A percentile compares a stretch with the other conserved stretches of the same genome.
Evolutionary conservation across 2,113 vertebrate species (phyloP).

Genomic region (Microcebus murinus): DNA sequence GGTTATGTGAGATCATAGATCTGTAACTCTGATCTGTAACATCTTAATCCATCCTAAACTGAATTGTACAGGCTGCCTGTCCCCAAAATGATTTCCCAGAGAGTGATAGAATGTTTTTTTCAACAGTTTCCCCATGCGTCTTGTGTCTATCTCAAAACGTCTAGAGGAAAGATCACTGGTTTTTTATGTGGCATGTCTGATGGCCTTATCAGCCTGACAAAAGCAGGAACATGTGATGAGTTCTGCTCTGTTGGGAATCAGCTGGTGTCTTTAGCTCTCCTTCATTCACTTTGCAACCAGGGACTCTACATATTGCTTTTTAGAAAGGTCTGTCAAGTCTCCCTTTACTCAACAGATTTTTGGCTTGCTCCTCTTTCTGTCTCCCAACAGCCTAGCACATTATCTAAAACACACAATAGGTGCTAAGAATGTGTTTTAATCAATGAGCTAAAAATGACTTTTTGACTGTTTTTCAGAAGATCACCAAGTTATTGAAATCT

Average conservation of each 20-base stretch:
- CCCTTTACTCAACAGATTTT: not conserved
- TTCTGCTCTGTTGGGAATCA: not conserved
- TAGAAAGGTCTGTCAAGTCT: not conserved
- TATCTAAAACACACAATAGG: conserved; percentile 59
- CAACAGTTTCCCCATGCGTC: conserved; percentile 25
- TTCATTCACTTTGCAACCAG: not conserved
- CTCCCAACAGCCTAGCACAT: not conserved
- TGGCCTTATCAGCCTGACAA: conserved; percentile 24
- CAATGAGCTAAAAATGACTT: conserved; percentile 45
- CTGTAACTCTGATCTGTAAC: not conserved
- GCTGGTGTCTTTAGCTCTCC: not conserved
- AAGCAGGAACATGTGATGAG: conserved; percentile 5
- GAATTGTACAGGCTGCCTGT: not conserved
- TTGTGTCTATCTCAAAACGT: conserved; percentile 44
- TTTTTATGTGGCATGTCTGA: not conserved
- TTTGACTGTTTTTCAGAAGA: conserved; percentile 14
- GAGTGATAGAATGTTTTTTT: not conserved
- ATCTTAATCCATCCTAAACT: not conserved
- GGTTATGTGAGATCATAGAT: not conserved
- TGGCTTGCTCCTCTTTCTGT: conserved; percentile 28
- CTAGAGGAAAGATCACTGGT: not conserved
- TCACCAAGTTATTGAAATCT: not conserved
- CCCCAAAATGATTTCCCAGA: conserved; percentile 32
- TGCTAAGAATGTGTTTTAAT: conserved; percentile 37
- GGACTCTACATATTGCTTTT: not conserved